phyloP scores from a whole-genome alignment of 2,113 vertebrate genomes.

The Baryphthengus martii region DNA sequence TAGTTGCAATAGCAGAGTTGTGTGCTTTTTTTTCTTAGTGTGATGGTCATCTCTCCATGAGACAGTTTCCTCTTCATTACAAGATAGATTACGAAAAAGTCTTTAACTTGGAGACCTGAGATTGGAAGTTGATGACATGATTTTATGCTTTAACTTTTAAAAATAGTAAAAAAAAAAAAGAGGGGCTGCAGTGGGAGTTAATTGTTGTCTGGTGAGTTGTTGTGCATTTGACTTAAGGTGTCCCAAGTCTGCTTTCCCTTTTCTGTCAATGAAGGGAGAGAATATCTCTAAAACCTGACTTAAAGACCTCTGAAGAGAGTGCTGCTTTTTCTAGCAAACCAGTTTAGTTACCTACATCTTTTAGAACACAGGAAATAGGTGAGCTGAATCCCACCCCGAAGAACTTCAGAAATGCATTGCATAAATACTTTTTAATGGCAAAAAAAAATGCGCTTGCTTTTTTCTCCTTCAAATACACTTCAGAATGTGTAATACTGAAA shows the following conservation, averaged over 20 bases:
- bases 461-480: neutral
- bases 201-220: neutral
- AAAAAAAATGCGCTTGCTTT: neutral
- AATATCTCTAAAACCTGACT: neutral
- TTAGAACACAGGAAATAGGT: neutral
- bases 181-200: neutral
- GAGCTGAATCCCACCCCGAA: neutral
- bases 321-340: neutral
- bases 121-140: neutral
- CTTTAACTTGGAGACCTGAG: neutral
- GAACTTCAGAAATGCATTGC: neutral
- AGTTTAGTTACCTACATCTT: neutral
- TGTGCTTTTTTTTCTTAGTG: neutral
- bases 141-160: neutral
- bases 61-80: neutral
- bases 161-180: neutral
- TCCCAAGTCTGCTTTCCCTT: neutral
- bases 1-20: neutral
- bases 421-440: neutral
- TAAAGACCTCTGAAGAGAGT: neutral
- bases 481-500: neutral
- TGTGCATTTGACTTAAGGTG: neutral
- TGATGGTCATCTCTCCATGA: neutral
- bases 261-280: neutral
- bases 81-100: neutral